Base-by-base conservation (phyloP, 30 jellyfish, hydroid and myxozoan genomes). In the Hydractinia echinata region DNA sequence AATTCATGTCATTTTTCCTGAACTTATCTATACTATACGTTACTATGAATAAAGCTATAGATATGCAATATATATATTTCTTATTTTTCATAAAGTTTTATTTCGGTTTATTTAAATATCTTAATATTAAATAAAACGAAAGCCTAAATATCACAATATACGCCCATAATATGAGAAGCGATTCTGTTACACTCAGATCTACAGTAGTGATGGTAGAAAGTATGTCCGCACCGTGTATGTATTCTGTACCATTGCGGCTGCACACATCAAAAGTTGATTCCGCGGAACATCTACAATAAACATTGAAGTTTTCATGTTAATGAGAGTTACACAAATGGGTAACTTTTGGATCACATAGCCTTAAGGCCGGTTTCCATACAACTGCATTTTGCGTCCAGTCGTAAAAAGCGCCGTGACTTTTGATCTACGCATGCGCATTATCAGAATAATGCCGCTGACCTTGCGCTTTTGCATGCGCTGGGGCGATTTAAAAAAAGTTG, bases 101-200 rank as follows among this genome's bases (percentile, higher is more conserved):
- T 13, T 8, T 64, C 6, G 94, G 94, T 70, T 85, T 85, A 64
- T 85, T 77, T 11, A 85, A 56, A 73, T 77, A 79, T 61, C 84
- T 66, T 14, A 85, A 69, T 7, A 79, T 86, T 6, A 54, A 55
- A 66, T 85, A 85, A 49, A 73, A 82, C 4, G 70, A 16, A 66
- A 69, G 21, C 13, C 94, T 66, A 44, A 79, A 51, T 7, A 79
- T 51, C 13, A 70, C 10, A 11, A 84, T 79, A 30, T 64, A 53
- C 5, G 55, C 67, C 54, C 73, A 10, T 0, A 85, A 66, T 53
- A 71, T 64, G 9, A 67, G n/a, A 18, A 85, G 51, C 49, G 86
- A 77, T 44, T 79, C 77, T 21, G 73, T 21, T 7, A 85, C 54
- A 49, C 51, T 73, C 8, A 85, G 53, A 58, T 70, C 86, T 5